Base-by-base conservation (phyloP, 1,140 invertebrate species). In the Nephotettix cincticeps region DNA sequence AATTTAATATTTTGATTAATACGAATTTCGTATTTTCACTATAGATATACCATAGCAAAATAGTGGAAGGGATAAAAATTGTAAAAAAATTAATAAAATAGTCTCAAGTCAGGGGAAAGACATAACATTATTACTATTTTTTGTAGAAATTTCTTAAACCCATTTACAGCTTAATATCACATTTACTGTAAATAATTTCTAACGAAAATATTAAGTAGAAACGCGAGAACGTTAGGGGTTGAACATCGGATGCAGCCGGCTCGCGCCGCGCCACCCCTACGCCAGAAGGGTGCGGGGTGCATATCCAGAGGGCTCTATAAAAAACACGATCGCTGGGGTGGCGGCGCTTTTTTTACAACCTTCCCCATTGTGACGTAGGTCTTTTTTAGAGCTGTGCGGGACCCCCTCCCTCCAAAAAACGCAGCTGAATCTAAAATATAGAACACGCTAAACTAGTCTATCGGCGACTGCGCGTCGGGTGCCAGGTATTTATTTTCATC, bases 271-370 rank as follows among this genome's bases (percentile, higher is more conserved):
- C 61, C 56, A 11, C 61, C 1, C 2, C 17, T 29, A 13, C 9
- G 29, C 43, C 17, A 29, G 64, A 29, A 32, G 64, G 27, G 27
- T 65, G 61, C 30, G 17, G 63, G 63, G 63, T 65, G 64, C 64
- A 36, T 65, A 65, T 40, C 63, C 63, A 40, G 32, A 14, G 32
- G 63, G 63, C 19, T 32, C 29, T 30, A 67, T 67, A 67, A 67
- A 67, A 67, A 67, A 67, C 64, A 3, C 19, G 28, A 64, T 64
- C 64, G 63, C 32, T 40, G 32, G 64, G 64, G 64, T 40, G 32
- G 63, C 28, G 28, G 63, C 19, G 28, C 32, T 19, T 67, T 67
- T 67, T 67, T 67, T 67, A 67, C 64, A 67, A 45, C 64, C 64
- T 36, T 43, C 27, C 25, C 32, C 30, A 67, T 67, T 67, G 64